Evolutionary conservation across 2,888 invertebrate species (phyloP), one percentile per base, ranked within the genome.

Genomic region (Amphimallon solstitiale): DNA sequence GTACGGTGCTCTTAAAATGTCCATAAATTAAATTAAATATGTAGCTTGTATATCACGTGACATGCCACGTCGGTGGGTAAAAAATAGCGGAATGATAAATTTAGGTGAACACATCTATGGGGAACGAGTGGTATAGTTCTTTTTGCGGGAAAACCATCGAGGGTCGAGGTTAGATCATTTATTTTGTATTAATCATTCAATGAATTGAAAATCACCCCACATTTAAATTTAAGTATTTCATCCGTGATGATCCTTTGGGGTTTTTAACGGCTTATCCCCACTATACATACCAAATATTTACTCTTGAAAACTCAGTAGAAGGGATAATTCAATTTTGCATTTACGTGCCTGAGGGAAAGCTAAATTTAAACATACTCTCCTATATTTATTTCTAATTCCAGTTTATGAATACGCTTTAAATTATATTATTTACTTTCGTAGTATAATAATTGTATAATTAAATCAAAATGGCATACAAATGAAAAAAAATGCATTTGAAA

Each of bases 151-250:
- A 51, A 61, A 51, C 65, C 52, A 51, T 52, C 40, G 49, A 61
- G 65, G 65, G 65, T 65, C 60, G 65, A 61, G 61, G 60, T 54
- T 64, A 64, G 65, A 69, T 68, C 68, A 68, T 68, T 71, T 71
- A 67, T 70, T 68, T 67, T 67, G 54, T 68, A 71, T 71, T 70
- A 71, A 71, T 70, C 71, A 71, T 71, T 65, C 67, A 65, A 64
- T 61, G 71, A 70, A 73, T 68, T 71, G 63, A 69, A 69, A 67
- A 68, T 65, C 66, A 59, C 68, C 72, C 72, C 66, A 52, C 61
- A 64, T 69, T 69, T 69, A 68, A 69, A 68, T 63, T 66, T 64
- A 45, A 69, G 65, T 52, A 56, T 63, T 66, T 59, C 67, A 70
- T 70, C 65, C 62, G 10, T 19, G 56, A 70, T 56, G 63, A 70